A percentile compares a stretch with the other conserved stretches of the same genome.
These are phyloP conservation scores for Arctia plantaginis DNA, from an alignment of 2,888 invertebrate species.

Conservation along the genomic window DNA sequence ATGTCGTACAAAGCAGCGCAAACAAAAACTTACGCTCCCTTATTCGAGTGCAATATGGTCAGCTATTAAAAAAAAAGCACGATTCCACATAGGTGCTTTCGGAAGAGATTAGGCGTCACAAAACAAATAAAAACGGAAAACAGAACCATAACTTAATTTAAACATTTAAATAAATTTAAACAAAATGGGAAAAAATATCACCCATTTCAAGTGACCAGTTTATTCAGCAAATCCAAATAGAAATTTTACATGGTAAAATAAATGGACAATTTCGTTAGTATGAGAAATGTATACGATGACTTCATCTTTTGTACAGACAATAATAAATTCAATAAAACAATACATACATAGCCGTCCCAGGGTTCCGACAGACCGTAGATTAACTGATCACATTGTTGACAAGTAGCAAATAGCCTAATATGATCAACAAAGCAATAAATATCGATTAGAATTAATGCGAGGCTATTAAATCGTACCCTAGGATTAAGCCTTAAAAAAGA, in stretches of 20 bases:
- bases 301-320: neutral
- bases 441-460: constrained; percentile 1
- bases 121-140: neutral
- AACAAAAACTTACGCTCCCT: too few relatives aligned
- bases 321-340: neutral
- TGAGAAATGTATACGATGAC: neutral
- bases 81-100: too few relatives aligned
- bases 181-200: constrained; percentile 18
- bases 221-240: constrained; percentile 6
- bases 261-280: constrained; percentile 8
- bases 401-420: neutral
- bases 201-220: constrained; percentile 15
- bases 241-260: constrained; percentile 7
- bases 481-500: neutral
- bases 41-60: too few relatives aligned
- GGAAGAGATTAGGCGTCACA: too few relatives aligned
- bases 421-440: neutral
- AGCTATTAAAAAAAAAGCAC: too few relatives aligned
- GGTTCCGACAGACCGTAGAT: neutral
- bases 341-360: neutral
- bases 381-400: neutral
- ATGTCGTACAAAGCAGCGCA: too few relatives aligned
- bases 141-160: neutral
- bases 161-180: constrained; percentile 2
- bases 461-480: neutral